Percentiles rank a stretch among this genome's conserved stretches.
phyloP scores from a whole-genome alignment of 2,113 vertebrate species.

The Paratilapia polleni region DNA sequence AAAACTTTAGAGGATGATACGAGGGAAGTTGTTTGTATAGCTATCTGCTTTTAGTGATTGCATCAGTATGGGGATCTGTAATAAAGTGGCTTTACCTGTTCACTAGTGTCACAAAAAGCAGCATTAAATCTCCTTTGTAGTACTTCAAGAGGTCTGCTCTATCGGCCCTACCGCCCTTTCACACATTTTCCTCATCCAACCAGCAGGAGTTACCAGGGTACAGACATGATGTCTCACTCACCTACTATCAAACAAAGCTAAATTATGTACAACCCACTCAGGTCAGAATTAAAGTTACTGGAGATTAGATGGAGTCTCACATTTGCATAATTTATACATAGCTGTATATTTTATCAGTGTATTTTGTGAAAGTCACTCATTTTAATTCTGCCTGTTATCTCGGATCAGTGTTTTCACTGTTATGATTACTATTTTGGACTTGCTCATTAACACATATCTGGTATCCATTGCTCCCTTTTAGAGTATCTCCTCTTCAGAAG shows the following conservation, averaged over 20 bases:
- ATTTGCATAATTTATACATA: too few species aligned
- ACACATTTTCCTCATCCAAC: background rate
- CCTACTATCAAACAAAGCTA: too few species aligned
- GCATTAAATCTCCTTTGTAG: background rate
- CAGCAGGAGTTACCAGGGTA: background rate
- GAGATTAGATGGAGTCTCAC: background rate
- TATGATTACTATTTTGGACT: background rate
- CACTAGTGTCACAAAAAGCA: background rate
- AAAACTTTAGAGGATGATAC: background rate
- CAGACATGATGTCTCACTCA: too few species aligned
- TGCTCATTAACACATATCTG: background rate
- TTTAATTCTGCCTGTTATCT: too few species aligned
- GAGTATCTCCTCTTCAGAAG: constrained; percentile 98
- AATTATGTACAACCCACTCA: too few species aligned
- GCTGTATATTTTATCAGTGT: too few species aligned
- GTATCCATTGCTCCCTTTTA: constrained; percentile 61
- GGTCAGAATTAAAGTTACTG: too few species aligned
- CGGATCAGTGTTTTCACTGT: background rate
- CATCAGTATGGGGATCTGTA: background rate
- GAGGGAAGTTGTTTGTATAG: background rate
- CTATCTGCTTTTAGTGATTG: too few species aligned
- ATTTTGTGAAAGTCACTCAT: too few species aligned
- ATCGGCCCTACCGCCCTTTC: background rate
- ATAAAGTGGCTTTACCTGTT: background rate
- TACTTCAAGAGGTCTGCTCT: background rate